Base-by-base conservation (phyloP, 2,113 vertebrate species). In the Sarotherodon lohbergeri region DNA sequence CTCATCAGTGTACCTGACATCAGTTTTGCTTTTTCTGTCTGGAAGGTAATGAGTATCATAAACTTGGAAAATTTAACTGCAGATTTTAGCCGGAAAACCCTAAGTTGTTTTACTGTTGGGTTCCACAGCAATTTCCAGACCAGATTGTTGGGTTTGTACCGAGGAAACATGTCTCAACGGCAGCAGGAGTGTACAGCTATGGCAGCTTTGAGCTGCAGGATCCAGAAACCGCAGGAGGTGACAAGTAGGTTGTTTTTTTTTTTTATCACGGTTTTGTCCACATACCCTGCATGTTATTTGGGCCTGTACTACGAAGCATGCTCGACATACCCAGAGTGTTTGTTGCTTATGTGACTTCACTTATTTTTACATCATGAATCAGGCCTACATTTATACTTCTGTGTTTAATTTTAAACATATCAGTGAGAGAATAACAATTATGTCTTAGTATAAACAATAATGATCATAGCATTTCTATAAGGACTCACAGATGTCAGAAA, bases 141-240 rank as follows among this genome's bases (percentile, higher is more conserved):
- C 98, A 98, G n/a, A 98, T 99, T 85, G 97, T 98, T 88, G 98
- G 98, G n/a, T 99, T 98, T 95, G 97, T 99, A 52, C 98, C 98
- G 34, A 96, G 98, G 86, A 99, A 98, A 91, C 98, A 99, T 13
- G 96, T 98, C 27, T 93, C 96, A 10, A 97, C 97, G 19, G 88
- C 96, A 19, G 97, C 96, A 0, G 98, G 98, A 4, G 92, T 98
- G 4, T 98, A 98, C 92, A 98, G 97, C 86, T 99, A 99, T 0
- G 98, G 98, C 41, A 97, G 98, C 91, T 99, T 98, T 68, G 98
- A 98, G 89, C 90, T 99, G 82, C 98, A 98, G 90, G 95, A 96
- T 7, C 96, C 97, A 13, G 97, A 96, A 4, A 88, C 91, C 13
- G 96, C 96, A 68, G 97, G 96, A 1, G 98, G 98, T 11, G 98